These are phyloP conservation scores for Halictus ligatus DNA, from an alignment of 2,888 invertebrate genomes.

Conservation along the genomic window DNA sequence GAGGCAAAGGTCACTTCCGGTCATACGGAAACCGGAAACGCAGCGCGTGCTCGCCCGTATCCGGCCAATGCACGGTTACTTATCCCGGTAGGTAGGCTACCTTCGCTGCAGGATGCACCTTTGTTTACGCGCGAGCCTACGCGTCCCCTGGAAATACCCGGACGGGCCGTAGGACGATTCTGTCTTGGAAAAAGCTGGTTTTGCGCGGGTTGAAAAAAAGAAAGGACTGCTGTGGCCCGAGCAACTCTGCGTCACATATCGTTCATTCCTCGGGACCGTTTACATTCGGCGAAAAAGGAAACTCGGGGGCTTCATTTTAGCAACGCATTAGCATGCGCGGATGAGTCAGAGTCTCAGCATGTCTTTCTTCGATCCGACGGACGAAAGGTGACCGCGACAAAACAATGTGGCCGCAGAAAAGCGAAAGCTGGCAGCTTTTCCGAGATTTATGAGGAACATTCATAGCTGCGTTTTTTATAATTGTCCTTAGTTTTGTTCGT, in stretches of 20 bases:
- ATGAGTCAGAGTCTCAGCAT: background rate
- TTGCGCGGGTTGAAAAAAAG: background rate
- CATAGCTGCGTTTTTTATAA: too few species aligned
- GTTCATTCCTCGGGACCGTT: background rate
- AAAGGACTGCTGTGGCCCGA: background rate
- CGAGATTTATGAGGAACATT: background rate
- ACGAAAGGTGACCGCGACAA: background rate
- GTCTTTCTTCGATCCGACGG: background rate
- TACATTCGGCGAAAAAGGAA: slow-evolving; percentile 10
- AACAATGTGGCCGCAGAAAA: background rate
- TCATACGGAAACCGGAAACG: slow-evolving; percentile 75
- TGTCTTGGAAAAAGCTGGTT: too few species aligned
- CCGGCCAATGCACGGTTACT: slow-evolving; percentile 57
- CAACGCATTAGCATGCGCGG: background rate
- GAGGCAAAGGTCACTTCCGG: slow-evolving; percentile 78
- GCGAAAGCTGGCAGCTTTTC: background rate
- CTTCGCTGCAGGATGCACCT: slow-evolving; percentile 32
- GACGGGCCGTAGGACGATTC: background rate
- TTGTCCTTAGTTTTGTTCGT: too few species aligned
- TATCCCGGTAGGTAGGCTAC: slow-evolving; percentile 26
- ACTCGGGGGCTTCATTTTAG: slow-evolving; percentile 1
- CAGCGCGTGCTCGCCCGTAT: slow-evolving; percentile 77
- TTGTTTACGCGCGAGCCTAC: slow-evolving; percentile 29
- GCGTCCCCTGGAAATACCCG: background rate
- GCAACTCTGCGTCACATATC: background rate